Evolutionary conservation across 2,888 invertebrate genomes (phyloP).

Genomic region (Adineta ricciae): DNA sequence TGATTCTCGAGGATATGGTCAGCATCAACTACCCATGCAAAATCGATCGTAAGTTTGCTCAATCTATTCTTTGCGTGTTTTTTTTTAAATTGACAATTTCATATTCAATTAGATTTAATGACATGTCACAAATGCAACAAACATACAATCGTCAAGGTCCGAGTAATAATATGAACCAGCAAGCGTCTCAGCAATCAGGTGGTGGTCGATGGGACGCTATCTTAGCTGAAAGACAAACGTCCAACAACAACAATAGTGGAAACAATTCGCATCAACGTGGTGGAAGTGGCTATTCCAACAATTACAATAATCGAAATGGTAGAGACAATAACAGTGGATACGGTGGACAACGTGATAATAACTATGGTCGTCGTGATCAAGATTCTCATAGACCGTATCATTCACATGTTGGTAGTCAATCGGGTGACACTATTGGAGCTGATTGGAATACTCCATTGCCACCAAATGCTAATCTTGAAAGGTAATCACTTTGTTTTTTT

Average conservation of each 20-base stretch:
- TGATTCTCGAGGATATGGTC: background rate
- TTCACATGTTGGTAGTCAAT: background rate
- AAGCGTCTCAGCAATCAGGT: background rate
- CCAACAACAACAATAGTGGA: background rate
- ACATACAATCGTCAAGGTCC: background rate
- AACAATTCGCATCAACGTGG: background rate
- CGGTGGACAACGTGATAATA: background rate
- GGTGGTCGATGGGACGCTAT: background rate
- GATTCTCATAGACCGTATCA: background rate
- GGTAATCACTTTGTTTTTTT: background rate
- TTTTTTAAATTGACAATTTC: background rate
- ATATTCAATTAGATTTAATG: background rate
- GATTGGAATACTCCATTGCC: slow-evolving; percentile 2
- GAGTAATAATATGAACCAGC: background rate
- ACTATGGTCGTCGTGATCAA: background rate
- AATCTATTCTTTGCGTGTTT: background rate
- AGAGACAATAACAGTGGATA: background rate
- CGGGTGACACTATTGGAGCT: background rate
- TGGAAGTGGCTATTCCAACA: background rate
- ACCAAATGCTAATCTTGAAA: background rate
- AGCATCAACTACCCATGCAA: background rate
- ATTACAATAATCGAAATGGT: background rate
- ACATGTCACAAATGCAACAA: background rate
- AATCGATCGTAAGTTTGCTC: background rate
- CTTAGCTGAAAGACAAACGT: background rate